Evolutionary conservation across 2,113 vertebrate species (phyloP), one percentile per base, ranked within the genome.

Genomic region (Cariama cristata): DNA sequence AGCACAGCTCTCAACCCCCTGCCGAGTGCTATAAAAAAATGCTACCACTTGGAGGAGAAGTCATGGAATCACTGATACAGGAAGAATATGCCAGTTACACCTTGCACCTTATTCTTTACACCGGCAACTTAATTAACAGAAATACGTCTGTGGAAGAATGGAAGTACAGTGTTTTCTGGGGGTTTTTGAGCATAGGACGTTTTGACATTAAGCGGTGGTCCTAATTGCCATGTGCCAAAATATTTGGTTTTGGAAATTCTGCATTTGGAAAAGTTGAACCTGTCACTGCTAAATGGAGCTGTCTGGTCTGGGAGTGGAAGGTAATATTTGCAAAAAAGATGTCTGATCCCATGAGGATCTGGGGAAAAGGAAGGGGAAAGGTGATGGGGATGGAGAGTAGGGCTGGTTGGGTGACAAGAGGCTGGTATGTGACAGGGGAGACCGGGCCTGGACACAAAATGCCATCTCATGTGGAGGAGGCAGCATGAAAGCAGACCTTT

Each of bases 11-110:
- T 86, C n/a, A 91, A 6, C 10, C 20, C 38, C 60, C 72, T 92
- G 42, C 32, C 0, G 5, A 77, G 68, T 12, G 35, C 62, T 85
- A 35, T 94, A 18, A 93, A 86, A 75, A 80, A 72, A 42, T 85
- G 5, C 30, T 87, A 73, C 58, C 42, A 35, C 77, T 86, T 86
- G 68, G 71, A 95, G 68, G 33, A 95, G 45, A 81, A 90, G 44
- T 44, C 44, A 40, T 3, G 64, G 81, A 83, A 89, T 81, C 49
- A n/a, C 53, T 60, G 82, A 45, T 35, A 81, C 6, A 88, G 68
- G 79, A 86, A 69, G 26, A 55, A 67, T 30, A 38, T 32, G 15
- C 33, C 88, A 80, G n/a, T n/a, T 91, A 16, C 13, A 58, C 8
- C 14, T 88, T 40, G 1, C 8, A 32, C 33, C 19, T 79, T 76